Percentiles rank a stretch among this genome's conserved stretches.
Evolutionary conservation across 1,140 invertebrate species (phyloP).

Genomic region (Bombus vancouverensis): DNA sequence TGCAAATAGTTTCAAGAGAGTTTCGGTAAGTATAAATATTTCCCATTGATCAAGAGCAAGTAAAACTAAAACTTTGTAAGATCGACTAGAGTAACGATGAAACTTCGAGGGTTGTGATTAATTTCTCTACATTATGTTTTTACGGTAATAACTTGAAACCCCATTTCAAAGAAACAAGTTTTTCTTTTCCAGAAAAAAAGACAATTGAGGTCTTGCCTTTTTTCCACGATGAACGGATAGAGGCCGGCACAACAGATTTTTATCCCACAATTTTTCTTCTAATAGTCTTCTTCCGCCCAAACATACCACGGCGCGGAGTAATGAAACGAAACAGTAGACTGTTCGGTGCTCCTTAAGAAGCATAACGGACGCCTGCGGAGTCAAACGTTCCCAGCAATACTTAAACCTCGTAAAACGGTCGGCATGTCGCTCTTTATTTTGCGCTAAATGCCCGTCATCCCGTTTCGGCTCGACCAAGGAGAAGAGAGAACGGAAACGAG

Average conservation of each 20-base stretch:
- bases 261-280: conserved; percentile 2
- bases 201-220: neutral
- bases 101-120: neutral
- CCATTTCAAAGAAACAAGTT: neutral
- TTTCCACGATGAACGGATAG: neutral
- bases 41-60: neutral
- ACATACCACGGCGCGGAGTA: conserved; percentile 8
- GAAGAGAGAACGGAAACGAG: conserved; percentile 3
- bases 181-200: neutral
- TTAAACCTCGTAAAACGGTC: conserved; percentile 52
- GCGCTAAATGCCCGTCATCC: conserved; percentile 33
- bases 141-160: neutral
- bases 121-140: neutral
- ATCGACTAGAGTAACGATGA: neutral
- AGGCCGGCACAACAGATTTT: neutral
- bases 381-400: conserved; percentile 45
- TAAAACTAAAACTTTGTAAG: neutral
- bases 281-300: conserved; percentile 31
- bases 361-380: conserved; percentile 45
- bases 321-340: conserved; percentile 51
- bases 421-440: conserved; percentile 47
- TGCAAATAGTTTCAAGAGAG: too few species aligned
- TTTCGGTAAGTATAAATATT: too few species aligned
- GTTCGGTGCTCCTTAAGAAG: conserved; percentile 31
- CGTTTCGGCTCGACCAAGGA: neutral